Percentiles rank a stretch among this genome's conserved stretches.
Evolutionary conservation across 1,140 invertebrate species (phyloP).

Genomic region (Drosophila ogumai): DNA sequence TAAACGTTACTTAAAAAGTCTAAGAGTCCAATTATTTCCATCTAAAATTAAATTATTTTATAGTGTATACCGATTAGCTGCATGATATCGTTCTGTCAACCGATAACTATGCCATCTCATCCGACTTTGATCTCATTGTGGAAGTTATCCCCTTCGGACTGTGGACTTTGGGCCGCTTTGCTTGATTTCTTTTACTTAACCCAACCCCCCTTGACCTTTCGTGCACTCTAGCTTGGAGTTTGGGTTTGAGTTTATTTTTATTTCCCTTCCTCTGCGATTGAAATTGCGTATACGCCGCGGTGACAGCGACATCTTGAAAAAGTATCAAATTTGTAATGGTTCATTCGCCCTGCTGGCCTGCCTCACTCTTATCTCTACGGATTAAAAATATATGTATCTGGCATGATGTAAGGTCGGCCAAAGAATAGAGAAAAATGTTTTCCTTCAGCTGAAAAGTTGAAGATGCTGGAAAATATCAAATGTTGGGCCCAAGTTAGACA

Average conservation of each 20-base stretch:
- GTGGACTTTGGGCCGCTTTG: constrained; percentile 12
- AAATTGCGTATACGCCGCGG: constrained; percentile 47
- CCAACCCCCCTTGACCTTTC: constrained; percentile 32
- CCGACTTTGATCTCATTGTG: constrained; percentile 42
- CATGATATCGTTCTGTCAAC: constrained; percentile 9
- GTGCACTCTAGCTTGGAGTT: constrained; percentile 28
- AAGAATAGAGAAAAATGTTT: background rate
- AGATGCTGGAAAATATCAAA: constrained; percentile 39
- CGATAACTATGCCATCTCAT: constrained; percentile 36
- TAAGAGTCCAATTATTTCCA: background rate
- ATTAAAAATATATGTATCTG: constrained; percentile 15
- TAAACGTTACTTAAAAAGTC: too few relatives aligned
- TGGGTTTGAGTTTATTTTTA: constrained; percentile 21
- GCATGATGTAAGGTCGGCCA: background rate
- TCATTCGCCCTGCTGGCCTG: constrained; percentile 7
- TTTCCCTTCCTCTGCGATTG: constrained; percentile 24
- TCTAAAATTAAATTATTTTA: background rate
- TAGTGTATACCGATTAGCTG: constrained; percentile 8
- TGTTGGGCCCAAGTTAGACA: constrained; percentile 16
- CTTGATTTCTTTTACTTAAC: constrained; percentile 20
- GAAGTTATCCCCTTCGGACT: constrained; percentile 26
- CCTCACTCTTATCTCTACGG: background rate
- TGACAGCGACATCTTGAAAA: constrained; percentile 53
- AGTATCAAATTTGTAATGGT: constrained; percentile 68
- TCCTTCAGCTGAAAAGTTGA: constrained; percentile 6